phyloP scores from a whole-genome alignment of 1,140 invertebrate species.

The Drosophila hydei region DNA sequence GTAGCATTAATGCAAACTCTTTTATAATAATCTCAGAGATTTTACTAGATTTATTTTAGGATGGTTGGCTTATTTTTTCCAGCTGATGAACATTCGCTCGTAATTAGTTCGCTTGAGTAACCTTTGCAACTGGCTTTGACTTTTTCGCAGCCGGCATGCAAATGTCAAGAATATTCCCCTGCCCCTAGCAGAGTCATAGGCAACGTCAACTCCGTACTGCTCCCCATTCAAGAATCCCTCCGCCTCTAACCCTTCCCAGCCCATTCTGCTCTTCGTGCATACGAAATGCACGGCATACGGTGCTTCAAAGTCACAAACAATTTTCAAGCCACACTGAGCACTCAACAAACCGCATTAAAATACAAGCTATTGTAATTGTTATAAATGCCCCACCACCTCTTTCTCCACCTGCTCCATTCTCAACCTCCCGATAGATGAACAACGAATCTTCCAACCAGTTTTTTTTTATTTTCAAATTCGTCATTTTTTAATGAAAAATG shows the following conservation, averaged over 20 bases:
- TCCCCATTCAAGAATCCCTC: conserved; percentile 3
- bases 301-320: conserved; percentile 72
- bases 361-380: conserved; percentile 65
- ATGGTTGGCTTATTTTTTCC: conserved; percentile 18
- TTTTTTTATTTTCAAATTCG: conserved; percentile 16
- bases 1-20: not conserved
- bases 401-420: not conserved
- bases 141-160: conserved; percentile 50
- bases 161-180: conserved; percentile 48
- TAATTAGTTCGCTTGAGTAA: conserved; percentile 54
- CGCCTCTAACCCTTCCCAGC: not conserved
- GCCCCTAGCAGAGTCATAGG: not conserved
- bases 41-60: no score
- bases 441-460: conserved; percentile 14
- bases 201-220: conserved; percentile 3
- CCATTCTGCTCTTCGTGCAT: not conserved
- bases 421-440: not conserved
- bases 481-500: conserved; percentile 39
- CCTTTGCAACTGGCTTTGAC: conserved; percentile 40
- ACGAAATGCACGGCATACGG: conserved; percentile 44
- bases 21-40: no score
- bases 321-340: conserved; percentile 67
- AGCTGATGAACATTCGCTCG: conserved; percentile 23
- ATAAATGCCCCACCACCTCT: conserved; percentile 12
- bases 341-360: conserved; percentile 72